A percentile compares a stretch with the other conserved stretches of the same genome.
phyloP scores from a whole-genome alignment of 2,797 vertebrate genomes.

The Vireo griseus region DNA sequence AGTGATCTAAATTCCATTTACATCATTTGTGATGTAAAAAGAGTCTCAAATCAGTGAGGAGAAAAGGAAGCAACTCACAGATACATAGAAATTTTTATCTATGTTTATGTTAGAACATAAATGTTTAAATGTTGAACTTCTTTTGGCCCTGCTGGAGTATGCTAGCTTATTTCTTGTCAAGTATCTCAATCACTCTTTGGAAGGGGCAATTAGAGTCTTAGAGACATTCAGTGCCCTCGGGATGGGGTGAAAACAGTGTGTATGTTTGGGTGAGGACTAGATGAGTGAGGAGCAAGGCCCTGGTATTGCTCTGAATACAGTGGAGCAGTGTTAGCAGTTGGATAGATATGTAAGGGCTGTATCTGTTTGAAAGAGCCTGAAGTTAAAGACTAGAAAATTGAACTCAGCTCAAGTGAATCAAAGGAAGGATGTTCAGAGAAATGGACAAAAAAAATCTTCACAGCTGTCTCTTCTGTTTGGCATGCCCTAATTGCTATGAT shows the following conservation, averaged over 20 bases:
- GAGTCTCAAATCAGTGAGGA: not conserved
- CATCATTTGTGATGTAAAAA: not conserved
- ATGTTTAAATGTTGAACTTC: slow-evolving; percentile 33
- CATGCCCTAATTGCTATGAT: slow-evolving; percentile 7
- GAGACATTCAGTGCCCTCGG: not conserved
- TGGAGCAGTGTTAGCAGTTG: not conserved
- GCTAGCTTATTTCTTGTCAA: not conserved
- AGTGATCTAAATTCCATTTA: not conserved
- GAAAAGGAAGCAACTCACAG: not conserved
- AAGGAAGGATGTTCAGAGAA: slow-evolving; percentile 30
- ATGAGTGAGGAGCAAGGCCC: not conserved
- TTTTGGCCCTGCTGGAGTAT: not conserved
- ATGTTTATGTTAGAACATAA: not conserved
- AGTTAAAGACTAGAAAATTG: slow-evolving; percentile 1
- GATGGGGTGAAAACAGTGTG: not conserved
- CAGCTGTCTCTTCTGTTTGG: slow-evolving; percentile 44
- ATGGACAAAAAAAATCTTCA: not conserved
- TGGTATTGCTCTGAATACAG: not conserved
- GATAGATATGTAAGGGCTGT: not conserved
- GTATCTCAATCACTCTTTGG: not conserved
- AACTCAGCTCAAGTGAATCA: not conserved
- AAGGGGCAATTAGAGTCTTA: not conserved
- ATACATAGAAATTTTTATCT: not conserved
- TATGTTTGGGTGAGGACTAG: not conserved
- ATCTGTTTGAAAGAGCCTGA: not conserved